Evolutionary conservation across 2,888 invertebrate species (phyloP).

Genomic region (Carpatolechia fugitivella): DNA sequence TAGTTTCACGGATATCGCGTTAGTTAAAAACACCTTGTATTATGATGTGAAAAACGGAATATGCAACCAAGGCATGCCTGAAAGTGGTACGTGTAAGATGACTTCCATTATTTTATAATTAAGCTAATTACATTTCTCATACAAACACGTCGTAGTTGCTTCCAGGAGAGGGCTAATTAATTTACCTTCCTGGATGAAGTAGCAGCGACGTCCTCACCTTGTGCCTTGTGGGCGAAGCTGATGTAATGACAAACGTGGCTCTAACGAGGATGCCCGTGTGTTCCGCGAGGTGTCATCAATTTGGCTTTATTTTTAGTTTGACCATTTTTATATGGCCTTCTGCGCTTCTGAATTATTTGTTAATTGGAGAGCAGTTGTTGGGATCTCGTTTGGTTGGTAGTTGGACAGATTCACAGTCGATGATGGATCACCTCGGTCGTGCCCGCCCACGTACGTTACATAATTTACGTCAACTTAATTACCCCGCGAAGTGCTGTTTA

Average conservation of each 20-base stretch:
- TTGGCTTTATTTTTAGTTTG: constrained; percentile 18
- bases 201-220: neutral
- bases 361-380: neutral
- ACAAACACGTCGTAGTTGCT: neutral
- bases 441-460: constrained; percentile 13
- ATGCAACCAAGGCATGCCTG: no score
- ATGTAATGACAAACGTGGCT: constrained; percentile 22
- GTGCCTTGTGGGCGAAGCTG: constrained; percentile 19
- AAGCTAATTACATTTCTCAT: neutral
- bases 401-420: constrained; percentile 6
- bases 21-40: no score
- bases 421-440: constrained; percentile 18
- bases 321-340: constrained; percentile 8
- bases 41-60: no score
- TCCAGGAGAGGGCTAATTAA: neutral
- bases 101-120: no score
- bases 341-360: neutral
- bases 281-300: constrained; percentile 15
- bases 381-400: neutral
- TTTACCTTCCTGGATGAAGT: constrained; percentile 1
- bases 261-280: constrained; percentile 19
- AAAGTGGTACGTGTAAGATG: no score
- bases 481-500: constrained; percentile 2
- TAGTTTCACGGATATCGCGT: no score
- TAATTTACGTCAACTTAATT: constrained; percentile 14